Conservation (phyloP, 2,888 invertebrate genomes). For the Ophion obscuratus region DNA sequence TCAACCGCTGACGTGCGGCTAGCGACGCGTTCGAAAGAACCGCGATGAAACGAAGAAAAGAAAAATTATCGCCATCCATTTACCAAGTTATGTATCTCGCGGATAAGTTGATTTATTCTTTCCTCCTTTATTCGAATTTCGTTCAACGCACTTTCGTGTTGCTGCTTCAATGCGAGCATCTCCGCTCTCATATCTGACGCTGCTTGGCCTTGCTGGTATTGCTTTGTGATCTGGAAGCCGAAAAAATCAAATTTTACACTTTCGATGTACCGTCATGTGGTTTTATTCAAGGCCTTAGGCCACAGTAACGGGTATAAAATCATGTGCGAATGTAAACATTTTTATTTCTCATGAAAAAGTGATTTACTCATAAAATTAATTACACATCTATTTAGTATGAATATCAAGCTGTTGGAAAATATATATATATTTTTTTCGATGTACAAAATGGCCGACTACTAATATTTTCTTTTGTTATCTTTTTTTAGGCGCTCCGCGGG, state of each 20-base stretch:
- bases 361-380: too few relatives aligned
- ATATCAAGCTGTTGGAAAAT: too few relatives aligned
- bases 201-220: slow-evolving; percentile 85
- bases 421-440: too few relatives aligned
- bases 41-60: background rate
- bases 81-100: slow-evolving; percentile 88
- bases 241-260: background rate
- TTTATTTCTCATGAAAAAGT: too few relatives aligned
- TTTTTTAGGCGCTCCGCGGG: too few relatives aligned
- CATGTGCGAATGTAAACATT: too few relatives aligned
- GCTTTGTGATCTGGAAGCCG: slow-evolving; percentile 73
- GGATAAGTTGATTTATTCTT: slow-evolving; percentile 88
- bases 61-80: slow-evolving; percentile 63
- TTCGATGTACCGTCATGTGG: background rate
- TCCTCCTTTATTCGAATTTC: slow-evolving; percentile 88
- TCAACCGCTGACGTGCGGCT: background rate
- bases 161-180: slow-evolving; percentile 86
- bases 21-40: background rate
- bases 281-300: background rate
- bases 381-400: too few relatives aligned
- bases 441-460: too few relatives aligned
- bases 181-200: slow-evolving; percentile 86
- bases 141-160: slow-evolving; percentile 86
- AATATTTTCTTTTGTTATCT: too few relatives aligned
- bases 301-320: too few relatives aligned